phyloP scores from a whole-genome alignment of 2,113 vertebrate genomes.

The Genyomyrus donnyi region DNA sequence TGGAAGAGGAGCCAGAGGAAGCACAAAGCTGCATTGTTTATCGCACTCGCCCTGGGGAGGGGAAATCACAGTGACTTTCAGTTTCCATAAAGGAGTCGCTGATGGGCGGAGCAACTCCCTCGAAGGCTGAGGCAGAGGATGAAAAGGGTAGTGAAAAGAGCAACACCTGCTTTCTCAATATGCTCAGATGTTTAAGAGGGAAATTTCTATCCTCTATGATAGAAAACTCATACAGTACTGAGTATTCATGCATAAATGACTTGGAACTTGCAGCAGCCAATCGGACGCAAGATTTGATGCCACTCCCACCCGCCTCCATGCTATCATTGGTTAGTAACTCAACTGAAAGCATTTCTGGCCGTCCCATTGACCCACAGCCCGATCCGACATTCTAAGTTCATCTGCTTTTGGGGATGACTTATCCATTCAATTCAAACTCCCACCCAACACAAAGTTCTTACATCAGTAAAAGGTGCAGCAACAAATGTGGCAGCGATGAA shows the following conservation, averaged over 20 bases:
- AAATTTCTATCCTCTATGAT: background rate
- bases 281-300: background rate
- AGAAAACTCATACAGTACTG: background rate
- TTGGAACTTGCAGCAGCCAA: background rate
- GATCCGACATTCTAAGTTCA: background rate
- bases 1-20: background rate
- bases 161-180: background rate
- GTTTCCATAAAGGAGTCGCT: background rate
- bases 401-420: background rate
- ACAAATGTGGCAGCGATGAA: background rate
- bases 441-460: background rate
- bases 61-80: background rate
- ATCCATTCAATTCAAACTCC: background rate
- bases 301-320: background rate
- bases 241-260: background rate
- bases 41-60: background rate
- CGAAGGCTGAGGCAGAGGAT: background rate
- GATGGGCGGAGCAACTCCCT: background rate
- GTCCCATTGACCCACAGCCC: background rate
- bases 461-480: background rate
- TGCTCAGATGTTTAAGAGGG: background rate
- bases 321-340: background rate
- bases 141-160: background rate
- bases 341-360: background rate
- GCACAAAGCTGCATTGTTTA: background rate